These are phyloP conservation scores for Terebella lapidaria DNA, from an alignment of 2,888 invertebrate genomes.

Conservation along the genomic window DNA sequence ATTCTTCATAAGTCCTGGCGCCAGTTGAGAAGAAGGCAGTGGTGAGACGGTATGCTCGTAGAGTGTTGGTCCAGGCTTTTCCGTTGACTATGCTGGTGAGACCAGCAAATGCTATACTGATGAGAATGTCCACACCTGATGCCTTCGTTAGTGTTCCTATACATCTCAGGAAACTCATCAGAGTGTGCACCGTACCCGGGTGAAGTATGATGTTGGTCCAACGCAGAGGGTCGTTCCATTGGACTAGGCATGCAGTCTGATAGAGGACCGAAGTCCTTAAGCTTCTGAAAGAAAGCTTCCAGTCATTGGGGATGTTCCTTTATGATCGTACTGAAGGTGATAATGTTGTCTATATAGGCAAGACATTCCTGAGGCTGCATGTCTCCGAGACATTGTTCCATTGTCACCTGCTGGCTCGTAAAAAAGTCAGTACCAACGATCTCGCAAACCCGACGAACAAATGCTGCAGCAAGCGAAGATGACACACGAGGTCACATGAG, in stretches of 20 bases:
- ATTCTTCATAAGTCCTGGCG: background rate
- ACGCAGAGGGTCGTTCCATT: conserved; percentile 7
- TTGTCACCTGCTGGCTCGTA: too few relatives aligned
- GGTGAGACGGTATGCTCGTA: background rate
- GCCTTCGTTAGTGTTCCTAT: conserved; percentile 5
- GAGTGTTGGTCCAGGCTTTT: background rate
- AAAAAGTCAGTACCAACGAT: too few relatives aligned
- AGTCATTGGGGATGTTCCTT: too few relatives aligned
- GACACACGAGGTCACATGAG: too few relatives aligned
- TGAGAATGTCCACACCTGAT: conserved; percentile 3
- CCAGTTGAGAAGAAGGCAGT: conserved; percentile 1
- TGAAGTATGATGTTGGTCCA: conserved; percentile 4
- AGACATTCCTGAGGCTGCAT: too few relatives aligned
- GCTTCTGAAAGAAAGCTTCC: too few relatives aligned
- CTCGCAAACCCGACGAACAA: too few relatives aligned
- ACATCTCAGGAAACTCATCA: conserved; percentile 4
- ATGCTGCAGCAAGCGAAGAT: too few relatives aligned
- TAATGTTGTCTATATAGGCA: too few relatives aligned
- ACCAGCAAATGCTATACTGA: background rate
- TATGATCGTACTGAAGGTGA: too few relatives aligned
- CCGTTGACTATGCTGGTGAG: background rate
- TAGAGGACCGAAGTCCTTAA: too few relatives aligned
- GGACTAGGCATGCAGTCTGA: conserved; percentile 3
- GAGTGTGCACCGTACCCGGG: conserved; percentile 4
- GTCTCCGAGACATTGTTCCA: too few relatives aligned